These are phyloP conservation scores for Drosophila takahashii DNA, from an alignment of 1,140 invertebrate genomes.

Conservation along the genomic window DNA sequence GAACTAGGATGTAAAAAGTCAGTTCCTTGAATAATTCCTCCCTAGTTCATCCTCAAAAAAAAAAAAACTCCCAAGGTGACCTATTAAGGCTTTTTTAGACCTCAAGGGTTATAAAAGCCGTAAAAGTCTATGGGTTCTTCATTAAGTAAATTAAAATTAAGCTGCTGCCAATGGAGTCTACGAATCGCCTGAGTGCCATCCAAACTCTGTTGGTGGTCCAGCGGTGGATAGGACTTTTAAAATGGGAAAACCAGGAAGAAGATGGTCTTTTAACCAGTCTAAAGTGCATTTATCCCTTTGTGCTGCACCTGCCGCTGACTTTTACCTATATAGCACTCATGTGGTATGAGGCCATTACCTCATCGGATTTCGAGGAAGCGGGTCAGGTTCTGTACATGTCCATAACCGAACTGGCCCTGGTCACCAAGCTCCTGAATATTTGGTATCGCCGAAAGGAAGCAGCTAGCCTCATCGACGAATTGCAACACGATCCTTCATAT, in stretches of 20 bases:
- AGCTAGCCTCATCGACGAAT: conserved; percentile 28
- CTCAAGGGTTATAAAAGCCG: conserved; percentile 53
- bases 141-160: neutral
- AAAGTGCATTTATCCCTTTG: conserved; percentile 38
- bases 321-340: conserved; percentile 61
- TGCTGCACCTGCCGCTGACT: conserved; percentile 67
- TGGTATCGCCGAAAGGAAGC: conserved; percentile 49
- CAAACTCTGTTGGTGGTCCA: conserved; percentile 19
- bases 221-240: conserved; percentile 49
- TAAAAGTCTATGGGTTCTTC: neutral
- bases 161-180: conserved; percentile 36
- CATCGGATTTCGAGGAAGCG: conserved; percentile 54
- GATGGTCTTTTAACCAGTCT: neutral
- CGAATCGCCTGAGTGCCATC: conserved; percentile 42
- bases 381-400: conserved; percentile 73
- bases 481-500: conserved; percentile 25
- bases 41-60: conserved; percentile 24
- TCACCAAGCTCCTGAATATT: conserved; percentile 68
- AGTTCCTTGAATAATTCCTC: conserved; percentile 23
- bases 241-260: conserved; percentile 32
- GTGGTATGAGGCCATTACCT: conserved; percentile 62
- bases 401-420: conserved; percentile 55
- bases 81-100: neutral
- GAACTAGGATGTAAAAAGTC: conserved; percentile 20
- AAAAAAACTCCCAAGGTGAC: neutral